These are phyloP conservation scores for Neoascia interrupta DNA, from an alignment of 2,888 invertebrate species.

Conservation along the genomic window DNA sequence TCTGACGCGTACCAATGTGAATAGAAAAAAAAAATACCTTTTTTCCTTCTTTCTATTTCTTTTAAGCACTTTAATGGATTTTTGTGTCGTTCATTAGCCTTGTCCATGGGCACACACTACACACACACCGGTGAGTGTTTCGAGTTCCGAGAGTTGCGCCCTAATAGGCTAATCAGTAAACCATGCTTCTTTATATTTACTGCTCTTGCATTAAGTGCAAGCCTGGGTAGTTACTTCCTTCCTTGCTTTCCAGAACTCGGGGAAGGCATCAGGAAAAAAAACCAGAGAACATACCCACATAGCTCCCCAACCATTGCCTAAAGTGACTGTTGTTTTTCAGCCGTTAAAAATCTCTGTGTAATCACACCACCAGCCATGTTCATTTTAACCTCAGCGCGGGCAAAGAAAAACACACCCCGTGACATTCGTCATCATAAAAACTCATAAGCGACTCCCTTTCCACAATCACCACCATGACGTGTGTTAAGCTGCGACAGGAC, in stretches of 20 bases:
- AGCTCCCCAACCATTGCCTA: constrained; percentile 36
- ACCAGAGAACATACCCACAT: not conserved
- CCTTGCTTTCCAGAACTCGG: constrained; percentile 28
- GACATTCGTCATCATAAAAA: constrained; percentile 35
- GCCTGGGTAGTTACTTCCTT: constrained; percentile 66
- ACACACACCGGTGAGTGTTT: constrained; percentile 22
- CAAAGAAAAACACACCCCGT: constrained; percentile 40
- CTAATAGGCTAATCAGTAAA: constrained; percentile 62
- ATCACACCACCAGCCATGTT: constrained; percentile 67
- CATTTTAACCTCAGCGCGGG: constrained; percentile 22
- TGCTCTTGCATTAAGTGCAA: constrained; percentile 48
- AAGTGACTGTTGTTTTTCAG: constrained; percentile 68
- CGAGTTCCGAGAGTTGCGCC: constrained; percentile 55
- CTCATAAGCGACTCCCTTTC: constrained; percentile 36
- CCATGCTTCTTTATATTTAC: constrained; percentile 4
- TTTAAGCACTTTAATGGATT: constrained; percentile 62
- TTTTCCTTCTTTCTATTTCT: not conserved
- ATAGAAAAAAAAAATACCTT: constrained; percentile 9
- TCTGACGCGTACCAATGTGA: constrained; percentile 56
- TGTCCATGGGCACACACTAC: constrained; percentile 28
- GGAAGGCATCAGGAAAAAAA: too few species aligned
- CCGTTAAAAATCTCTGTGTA: constrained; percentile 56
- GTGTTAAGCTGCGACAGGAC: constrained; percentile 67
- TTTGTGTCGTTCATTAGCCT: constrained; percentile 64
- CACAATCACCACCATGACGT: not conserved